phyloP scores from a whole-genome alignment of 2,888 invertebrate genomes.

The Tipula confusa region DNA sequence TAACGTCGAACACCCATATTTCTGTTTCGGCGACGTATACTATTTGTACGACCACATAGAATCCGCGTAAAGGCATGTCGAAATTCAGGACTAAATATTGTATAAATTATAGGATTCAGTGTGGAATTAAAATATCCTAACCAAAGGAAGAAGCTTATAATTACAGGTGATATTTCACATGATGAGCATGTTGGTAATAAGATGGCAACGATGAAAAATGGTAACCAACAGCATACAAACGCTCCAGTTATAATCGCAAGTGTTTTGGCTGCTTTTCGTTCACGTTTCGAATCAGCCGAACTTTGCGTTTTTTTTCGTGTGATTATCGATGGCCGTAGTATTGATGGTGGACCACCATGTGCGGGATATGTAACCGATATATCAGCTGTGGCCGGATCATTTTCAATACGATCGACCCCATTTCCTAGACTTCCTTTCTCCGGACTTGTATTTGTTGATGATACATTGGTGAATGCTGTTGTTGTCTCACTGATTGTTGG shows the following conservation, averaged over 20 bases:
- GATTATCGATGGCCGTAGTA: conserved; percentile 36
- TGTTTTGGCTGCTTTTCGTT: conserved; percentile 84
- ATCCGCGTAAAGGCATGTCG: conserved; percentile 85
- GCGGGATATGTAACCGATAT: conserved; percentile 45
- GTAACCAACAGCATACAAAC: conserved; percentile 91
- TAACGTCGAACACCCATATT: conserved; percentile 33
- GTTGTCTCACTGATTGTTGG: conserved; percentile 68
- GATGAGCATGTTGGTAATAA: conserved; percentile 75
- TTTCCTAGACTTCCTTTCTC: conserved; percentile 69
- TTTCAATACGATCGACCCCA: conserved; percentile 52
- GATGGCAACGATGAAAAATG: conserved; percentile 86
- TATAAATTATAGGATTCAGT: conserved; percentile 86
- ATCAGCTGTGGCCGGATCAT: conserved; percentile 58
- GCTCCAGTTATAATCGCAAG: conserved; percentile 89
- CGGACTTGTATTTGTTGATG: conserved; percentile 70
- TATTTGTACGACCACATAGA: conserved; percentile 57
- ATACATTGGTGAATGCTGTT: conserved; percentile 68
- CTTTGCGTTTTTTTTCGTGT: conserved; percentile 47
- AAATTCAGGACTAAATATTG: conserved; percentile 91
- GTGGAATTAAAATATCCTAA: conserved; percentile 89
- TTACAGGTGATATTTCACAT: conserved; percentile 66
- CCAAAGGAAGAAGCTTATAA: conserved; percentile 79
- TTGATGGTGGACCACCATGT: conserved; percentile 40
- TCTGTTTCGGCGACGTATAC: conserved; percentile 33
- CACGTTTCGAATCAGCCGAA: conserved; percentile 61